Evolutionary conservation across 2,113 vertebrate species (phyloP), one percentile per base, ranked within the genome.

Genomic region (Nesogale talazaci): DNA sequence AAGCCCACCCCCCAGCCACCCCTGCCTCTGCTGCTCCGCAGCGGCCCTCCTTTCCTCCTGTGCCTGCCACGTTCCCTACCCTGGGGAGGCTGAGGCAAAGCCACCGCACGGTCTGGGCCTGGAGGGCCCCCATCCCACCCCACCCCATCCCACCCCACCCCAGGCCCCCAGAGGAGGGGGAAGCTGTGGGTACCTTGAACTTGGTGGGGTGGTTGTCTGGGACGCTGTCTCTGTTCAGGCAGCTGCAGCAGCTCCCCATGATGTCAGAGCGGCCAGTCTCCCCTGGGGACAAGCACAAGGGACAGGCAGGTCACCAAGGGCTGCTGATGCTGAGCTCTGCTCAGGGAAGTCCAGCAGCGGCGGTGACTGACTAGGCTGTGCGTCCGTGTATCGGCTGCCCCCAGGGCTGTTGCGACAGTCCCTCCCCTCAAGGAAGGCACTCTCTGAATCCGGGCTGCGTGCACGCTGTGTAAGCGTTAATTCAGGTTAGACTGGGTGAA

Each of bases 201-300:
- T 99, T 99, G 96, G 99, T 99, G 96, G 99, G 99, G 95, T 99
- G 99, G 98, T 99, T 99, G 98, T 99, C 99, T 98, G 98, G 98
- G 97, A 99, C 96, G 97, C 98, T 98, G 97, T 99, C 99, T 98
- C 98, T 98, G 97, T 99, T 99, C 97, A 99, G 98, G 98, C 99
- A 99, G 98, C 99, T 99, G 98, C 99, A 99, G 98, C 99, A 99
- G 98, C 98, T 99, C 98, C 99, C 99, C 99, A 99, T 99, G 98
- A 98, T 98, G 98, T 98, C 99, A 98, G 98, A 98, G 97, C 97
- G 97, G 98, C 97, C 97, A 97, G 97, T 96, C 98, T 97, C 97
- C 99, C 98, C 99, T 99, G 94, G 34, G 80, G 74, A 82, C n/a
- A 83, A 92, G 56, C 22, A 38, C 0, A 79, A n/a, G 4, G 36